Evolutionary conservation across 1,140 invertebrate species (phyloP).

Genomic region (Sipha flava): DNA sequence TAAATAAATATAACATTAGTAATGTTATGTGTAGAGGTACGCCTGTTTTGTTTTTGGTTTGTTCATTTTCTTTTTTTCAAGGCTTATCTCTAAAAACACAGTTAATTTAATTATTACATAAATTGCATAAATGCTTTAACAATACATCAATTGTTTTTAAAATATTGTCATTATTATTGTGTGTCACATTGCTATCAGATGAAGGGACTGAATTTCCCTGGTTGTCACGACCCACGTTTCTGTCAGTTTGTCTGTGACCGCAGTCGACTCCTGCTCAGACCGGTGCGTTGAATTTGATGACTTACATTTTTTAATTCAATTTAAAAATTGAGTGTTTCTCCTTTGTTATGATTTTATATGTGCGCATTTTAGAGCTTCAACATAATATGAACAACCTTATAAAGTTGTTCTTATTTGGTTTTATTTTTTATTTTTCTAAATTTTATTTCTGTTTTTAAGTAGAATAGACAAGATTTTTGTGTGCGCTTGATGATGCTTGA

Average conservation of each 20-base stretch:
- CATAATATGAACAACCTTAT: not conserved
- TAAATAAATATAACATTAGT: not conserved
- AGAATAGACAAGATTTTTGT: slow-evolving; percentile 25
- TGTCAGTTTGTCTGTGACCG: slow-evolving; percentile 88
- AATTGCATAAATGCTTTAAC: slow-evolving; percentile 21
- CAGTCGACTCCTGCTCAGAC: slow-evolving; percentile 85
- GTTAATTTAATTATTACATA: not conserved
- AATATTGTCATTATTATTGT: slow-evolving; percentile 41
- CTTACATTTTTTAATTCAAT: slow-evolving; percentile 22
- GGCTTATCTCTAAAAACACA: slow-evolving; percentile 18
- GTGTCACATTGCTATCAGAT: slow-evolving; percentile 55
- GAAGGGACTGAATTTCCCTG: slow-evolving; percentile 88
- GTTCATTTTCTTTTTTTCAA: not conserved
- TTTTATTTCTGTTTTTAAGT: slow-evolving; percentile 1
- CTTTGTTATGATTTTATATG: slow-evolving; percentile 18
- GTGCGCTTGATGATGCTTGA: slow-evolving; percentile 23
- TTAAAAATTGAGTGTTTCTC: slow-evolving; percentile 30
- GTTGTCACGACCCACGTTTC: slow-evolving; percentile 86
- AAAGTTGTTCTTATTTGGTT: not conserved
- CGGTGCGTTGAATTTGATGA: slow-evolving; percentile 61
- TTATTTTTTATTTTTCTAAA: not conserved
- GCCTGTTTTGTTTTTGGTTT: not conserved
- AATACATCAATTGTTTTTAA: slow-evolving; percentile 18
- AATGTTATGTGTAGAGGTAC: not conserved
- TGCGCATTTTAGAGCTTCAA: slow-evolving; percentile 10